Evolutionary conservation across 2,888 invertebrate species (phyloP), one percentile per base, ranked within the genome.

Genomic region (Gnatocerus cornutus): DNA sequence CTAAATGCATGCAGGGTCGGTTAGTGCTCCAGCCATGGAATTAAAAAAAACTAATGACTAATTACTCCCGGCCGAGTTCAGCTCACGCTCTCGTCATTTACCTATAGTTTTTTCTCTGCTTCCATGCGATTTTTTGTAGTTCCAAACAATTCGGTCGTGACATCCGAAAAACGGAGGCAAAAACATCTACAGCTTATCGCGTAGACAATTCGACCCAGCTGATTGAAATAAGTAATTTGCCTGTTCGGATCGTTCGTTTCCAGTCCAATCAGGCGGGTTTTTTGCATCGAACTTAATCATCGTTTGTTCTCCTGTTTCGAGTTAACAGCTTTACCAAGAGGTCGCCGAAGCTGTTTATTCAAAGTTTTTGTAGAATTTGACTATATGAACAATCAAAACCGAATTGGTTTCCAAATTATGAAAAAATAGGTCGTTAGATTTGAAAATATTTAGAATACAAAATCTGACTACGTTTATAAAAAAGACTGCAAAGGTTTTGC

Each of bases 171-270:
- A 55, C 6, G 14, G 7, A 10, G n/a, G 33, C 55, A 55, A 55
- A 41, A 55, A 55, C 10, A 14, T 16, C 37, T 10, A n/a, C 55
- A 14, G 39, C 16, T 41, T 39, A 37, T 55, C 55, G 55, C 30
- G 37, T 33, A 50, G 50, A 52, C 27, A 55, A 55, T 55, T 39
- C 33, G 14, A 16, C 41, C 41, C 16, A 16, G 33, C 55, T 41
- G 21, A 59, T 30, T 59, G 59, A 59, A 59, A 46, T 59, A 46
- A 59, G 59, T 41, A 59, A 59, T 59, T 59, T 59, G 59, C 10
- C 30, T 29, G 45, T 59, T 56, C 43, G 55, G 29, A 41, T n/a
- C 41, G 12, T 37, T n/a, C 37, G n/a, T 37, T 37, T 37, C 10
- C 41, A 13, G 33, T 33, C 33, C 33, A 33, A 33, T 33, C 33